Base-by-base conservation (phyloP, 1,140 invertebrate genomes). In the Drosophila persimilis region DNA sequence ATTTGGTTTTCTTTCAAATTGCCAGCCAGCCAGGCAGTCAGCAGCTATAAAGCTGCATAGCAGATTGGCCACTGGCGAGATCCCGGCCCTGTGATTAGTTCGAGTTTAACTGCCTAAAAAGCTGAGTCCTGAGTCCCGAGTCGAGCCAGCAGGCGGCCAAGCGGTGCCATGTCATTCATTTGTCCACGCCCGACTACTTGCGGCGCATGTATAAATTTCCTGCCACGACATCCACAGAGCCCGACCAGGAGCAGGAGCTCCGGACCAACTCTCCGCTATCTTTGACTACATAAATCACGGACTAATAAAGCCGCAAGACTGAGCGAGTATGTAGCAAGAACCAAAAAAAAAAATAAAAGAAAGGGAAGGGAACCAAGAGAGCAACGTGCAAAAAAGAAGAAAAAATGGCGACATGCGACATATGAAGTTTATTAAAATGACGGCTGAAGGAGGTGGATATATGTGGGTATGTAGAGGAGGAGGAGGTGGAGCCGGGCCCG, bases 371-470 rank as follows among this genome's bases (percentile, higher is more conserved):
- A 48, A 50, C 45, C 54, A 62, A 73, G 65, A 53, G 74, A 59
- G 67, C 60, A 85, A 69, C 55, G 61, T 66, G 72, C 29, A 74
- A 64, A 74, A 69, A 71, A 57, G 45, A 41, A 64, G 59, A 78
- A 86, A 69, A 88, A 89, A 83, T 88, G 75, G 83, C 83, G 83
- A 83, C 83, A 88, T 88, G 83, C 83, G 84, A 88, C 84, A 88
- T 88, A 88, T 88, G 83, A 88, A 89, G 84, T 88, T 89, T 88
- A 88, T 88, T 88, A 88, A 88, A 88, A 88, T 88, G 78, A 80
- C 83, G 65, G 72, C 54, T 74, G 60, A 56, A 73, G 55, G 72
- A 54, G 57, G 71, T 71, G 55, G 44, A 67, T 67, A 69, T 69
- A 62, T 63, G 67, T 69, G 50, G 35, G 45, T 39, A 17, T 22